Conservation (phyloP, 2,113 vertebrate species). For the Papio anubis region DNA sequence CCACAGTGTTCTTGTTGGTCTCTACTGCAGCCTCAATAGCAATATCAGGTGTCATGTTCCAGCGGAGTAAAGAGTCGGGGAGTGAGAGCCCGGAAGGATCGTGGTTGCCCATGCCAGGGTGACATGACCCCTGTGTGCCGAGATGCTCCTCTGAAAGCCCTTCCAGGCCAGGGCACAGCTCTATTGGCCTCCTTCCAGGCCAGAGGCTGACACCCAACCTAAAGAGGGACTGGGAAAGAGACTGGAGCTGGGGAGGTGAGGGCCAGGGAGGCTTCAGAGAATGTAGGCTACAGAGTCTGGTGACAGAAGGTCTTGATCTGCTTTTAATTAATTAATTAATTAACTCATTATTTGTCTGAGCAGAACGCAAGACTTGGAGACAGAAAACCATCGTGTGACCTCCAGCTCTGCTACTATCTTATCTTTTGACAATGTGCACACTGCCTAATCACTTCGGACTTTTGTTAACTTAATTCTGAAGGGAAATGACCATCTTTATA, state of each 20-base stretch:
- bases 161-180: neutral
- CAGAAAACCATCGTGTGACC: neutral
- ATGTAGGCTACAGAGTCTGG: neutral
- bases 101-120: neutral
- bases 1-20: neutral
- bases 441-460: neutral
- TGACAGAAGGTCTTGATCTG: neutral
- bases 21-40: neutral
- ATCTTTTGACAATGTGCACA: neutral
- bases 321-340: neutral
- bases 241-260: neutral
- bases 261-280: neutral
- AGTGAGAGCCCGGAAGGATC: neutral
- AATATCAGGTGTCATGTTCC: neutral
- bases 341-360: neutral
- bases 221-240: neutral
- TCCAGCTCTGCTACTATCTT: too few relatives aligned
- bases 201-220: neutral
- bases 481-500: neutral
- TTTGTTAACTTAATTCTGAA: neutral
- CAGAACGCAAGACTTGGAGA: neutral
- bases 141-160: neutral
- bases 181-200: fast-evolving
- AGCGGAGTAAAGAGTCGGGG: neutral
- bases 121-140: fast-evolving